These are phyloP conservation scores for Phyllotreta cruciferae DNA, from an alignment of 2,888 invertebrate species.

Conservation along the genomic window DNA sequence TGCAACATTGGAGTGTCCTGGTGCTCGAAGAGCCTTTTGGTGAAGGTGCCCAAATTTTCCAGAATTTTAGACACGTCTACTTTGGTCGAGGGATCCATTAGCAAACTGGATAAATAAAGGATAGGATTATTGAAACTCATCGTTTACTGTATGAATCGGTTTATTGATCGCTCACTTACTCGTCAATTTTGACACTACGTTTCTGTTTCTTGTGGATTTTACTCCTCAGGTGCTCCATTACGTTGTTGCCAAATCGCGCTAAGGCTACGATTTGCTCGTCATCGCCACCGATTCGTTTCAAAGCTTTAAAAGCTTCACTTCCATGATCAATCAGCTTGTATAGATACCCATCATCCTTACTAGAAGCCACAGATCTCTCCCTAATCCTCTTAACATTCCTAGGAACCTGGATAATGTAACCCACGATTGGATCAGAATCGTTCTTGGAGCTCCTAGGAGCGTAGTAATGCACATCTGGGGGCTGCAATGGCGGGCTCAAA, in stretches of 20 bases:
- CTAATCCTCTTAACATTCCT: constrained; percentile 18
- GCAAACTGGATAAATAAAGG: constrained; percentile 38
- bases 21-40: constrained; percentile 55
- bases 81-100: constrained; percentile 52
- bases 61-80: constrained; percentile 57
- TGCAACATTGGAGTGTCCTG: constrained; percentile 56
- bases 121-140: neutral
- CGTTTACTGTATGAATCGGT: neutral
- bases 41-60: constrained; percentile 54
- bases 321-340: constrained; percentile 5
- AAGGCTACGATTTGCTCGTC: constrained; percentile 4
- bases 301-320: neutral
- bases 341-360: constrained; percentile 1
- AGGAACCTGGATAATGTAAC: constrained; percentile 35
- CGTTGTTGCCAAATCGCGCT: neutral
- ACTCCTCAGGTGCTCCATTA: constrained; percentile 6
- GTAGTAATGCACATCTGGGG: constrained; percentile 1
- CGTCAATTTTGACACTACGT: constrained; percentile 1
- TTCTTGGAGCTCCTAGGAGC: neutral
- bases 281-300: neutral
- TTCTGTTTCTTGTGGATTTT: constrained; percentile 15
- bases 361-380: constrained; percentile 9
- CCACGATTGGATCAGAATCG: constrained; percentile 13
- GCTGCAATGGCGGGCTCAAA: neutral
- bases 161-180: constrained; percentile 15